phyloP scores from a whole-genome alignment of 2,888 invertebrate species.

The Pristionchus maxplancki region DNA sequence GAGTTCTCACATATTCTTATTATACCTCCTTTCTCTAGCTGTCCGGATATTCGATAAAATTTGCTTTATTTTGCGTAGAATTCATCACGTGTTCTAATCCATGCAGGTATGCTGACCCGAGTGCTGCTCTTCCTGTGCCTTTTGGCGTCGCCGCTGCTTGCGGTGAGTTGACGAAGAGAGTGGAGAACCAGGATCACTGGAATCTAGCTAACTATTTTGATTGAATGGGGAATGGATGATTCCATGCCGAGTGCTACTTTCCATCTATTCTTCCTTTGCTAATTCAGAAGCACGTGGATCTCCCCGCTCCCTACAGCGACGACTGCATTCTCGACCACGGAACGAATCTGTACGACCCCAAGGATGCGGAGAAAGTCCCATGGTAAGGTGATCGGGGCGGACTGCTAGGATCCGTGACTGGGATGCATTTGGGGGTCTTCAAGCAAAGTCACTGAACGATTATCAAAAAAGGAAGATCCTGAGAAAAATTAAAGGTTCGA shows the following conservation, averaged over 20 bases:
- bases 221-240: too few relatives aligned
- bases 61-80: too few relatives aligned
- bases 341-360: slow-evolving; percentile 68
- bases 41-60: too few relatives aligned
- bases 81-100: too few relatives aligned
- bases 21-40: too few relatives aligned
- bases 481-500: slow-evolving; percentile 61
- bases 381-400: slow-evolving; percentile 59
- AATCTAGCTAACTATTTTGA: too few relatives aligned
- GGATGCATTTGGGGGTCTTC: too few relatives aligned
- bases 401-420: too few relatives aligned
- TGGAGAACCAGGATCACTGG: too few relatives aligned
- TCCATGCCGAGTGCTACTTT: too few relatives aligned
- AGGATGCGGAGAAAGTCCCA: slow-evolving; percentile 62
- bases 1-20: too few relatives aligned
- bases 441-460: not conserved
- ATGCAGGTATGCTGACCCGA: slow-evolving; percentile 6
- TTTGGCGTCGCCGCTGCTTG: not conserved
- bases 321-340: slow-evolving; percentile 71
- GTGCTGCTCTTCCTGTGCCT: not conserved
- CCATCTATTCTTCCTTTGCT: too few relatives aligned
- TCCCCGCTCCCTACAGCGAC: slow-evolving; percentile 70
- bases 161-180: not conserved
- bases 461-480: not conserved
- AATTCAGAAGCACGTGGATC: slow-evolving; percentile 60